A percentile compares a stretch with the other conserved stretches of the same genome.
These are phyloP conservation scores for Temnothorax curvispinosus DNA, from an alignment of 1,140 invertebrate genomes.

Conservation along the genomic window DNA sequence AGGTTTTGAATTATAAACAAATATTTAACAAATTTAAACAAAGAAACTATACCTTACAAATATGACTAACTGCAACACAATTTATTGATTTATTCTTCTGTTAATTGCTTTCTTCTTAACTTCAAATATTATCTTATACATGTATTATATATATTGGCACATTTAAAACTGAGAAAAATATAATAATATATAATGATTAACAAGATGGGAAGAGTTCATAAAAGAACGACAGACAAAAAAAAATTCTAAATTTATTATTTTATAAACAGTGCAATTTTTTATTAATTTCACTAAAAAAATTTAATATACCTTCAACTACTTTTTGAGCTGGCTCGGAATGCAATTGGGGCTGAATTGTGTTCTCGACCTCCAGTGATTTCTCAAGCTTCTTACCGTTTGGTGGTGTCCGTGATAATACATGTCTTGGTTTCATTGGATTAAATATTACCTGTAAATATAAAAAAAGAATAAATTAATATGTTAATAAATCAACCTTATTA, in stretches of 20 bases:
- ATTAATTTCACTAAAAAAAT: background rate
- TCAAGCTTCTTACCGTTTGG: slow-evolving; percentile 26
- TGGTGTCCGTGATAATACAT: slow-evolving; percentile 72
- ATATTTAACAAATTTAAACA: background rate
- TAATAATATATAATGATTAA: slow-evolving; percentile 25
- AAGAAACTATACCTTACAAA: background rate
- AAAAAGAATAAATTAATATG: background rate
- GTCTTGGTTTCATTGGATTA: slow-evolving; percentile 76
- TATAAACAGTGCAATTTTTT: background rate
- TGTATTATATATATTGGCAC: background rate
- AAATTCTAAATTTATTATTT: background rate
- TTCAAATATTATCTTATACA: background rate
- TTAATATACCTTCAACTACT: slow-evolving; percentile 4
- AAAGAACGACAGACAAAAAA: background rate
- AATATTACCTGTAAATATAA: slow-evolving; percentile 30
- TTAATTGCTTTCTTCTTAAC: background rate
- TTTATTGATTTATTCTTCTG: background rate
- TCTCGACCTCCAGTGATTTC: slow-evolving; percentile 4
- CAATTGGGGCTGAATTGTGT: background rate
- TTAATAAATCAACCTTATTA: background rate
- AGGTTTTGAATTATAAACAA: background rate
- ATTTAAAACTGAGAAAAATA: background rate
- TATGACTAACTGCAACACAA: background rate
- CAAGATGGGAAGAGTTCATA: background rate
- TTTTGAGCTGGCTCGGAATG: background rate